Percentiles rank a stretch among this genome's conserved stretches.
phyloP scores from a whole-genome alignment of 2,888 invertebrate genomes.

The Cybosia mesomella region DNA sequence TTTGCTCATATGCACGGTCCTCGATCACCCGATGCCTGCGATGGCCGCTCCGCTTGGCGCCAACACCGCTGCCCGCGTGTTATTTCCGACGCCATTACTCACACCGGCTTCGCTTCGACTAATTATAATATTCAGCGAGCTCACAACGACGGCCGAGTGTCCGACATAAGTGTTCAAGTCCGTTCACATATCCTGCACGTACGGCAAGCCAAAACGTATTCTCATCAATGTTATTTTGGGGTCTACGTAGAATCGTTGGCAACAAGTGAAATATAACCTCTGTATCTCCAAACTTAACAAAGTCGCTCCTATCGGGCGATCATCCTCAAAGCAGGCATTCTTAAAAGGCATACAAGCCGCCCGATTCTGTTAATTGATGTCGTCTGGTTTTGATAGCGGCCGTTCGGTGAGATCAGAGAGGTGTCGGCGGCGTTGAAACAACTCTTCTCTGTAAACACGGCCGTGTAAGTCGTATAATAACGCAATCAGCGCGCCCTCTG shows the following conservation, averaged over 20 bases:
- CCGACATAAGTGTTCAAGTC: constrained; percentile 57
- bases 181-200: constrained; percentile 56
- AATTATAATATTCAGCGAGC: constrained; percentile 84
- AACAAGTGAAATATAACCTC: constrained; percentile 30
- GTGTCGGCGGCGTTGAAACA: constrained; percentile 70
- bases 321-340: constrained; percentile 44
- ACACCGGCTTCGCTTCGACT: constrained; percentile 82
- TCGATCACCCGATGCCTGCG: constrained; percentile 50
- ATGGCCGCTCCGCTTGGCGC: constrained; percentile 81
- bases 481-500: constrained; percentile 79
- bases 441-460: constrained; percentile 69
- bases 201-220: constrained; percentile 40
- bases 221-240: constrained; percentile 39
- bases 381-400: constrained; percentile 52
- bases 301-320: constrained; percentile 32
- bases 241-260: constrained; percentile 35
- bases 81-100: constrained; percentile 86
- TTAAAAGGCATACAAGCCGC: constrained; percentile 50
- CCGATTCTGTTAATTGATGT: constrained; percentile 62
- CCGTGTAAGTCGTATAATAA: constrained; percentile 55
- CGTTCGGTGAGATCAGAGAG: constrained; percentile 76
- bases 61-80: constrained; percentile 81
- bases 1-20: constrained; percentile 36
- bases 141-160: constrained; percentile 73
- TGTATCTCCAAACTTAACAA: constrained; percentile 32